These are phyloP conservation scores for Ranitomeya variabilis DNA, from an alignment of 2,113 vertebrate genomes.

Conservation along the genomic window DNA sequence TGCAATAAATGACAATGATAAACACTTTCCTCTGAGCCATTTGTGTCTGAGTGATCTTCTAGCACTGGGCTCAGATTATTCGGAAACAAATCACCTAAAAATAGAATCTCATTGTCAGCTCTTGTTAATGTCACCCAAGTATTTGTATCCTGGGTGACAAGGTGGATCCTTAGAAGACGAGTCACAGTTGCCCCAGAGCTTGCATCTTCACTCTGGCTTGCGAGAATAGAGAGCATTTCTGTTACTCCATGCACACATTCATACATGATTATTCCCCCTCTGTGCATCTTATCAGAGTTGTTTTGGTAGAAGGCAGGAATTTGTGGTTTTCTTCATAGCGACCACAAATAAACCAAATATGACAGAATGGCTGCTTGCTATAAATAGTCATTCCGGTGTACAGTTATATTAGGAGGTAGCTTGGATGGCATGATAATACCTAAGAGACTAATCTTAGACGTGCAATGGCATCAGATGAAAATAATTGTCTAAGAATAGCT, in stretches of 20 bases:
- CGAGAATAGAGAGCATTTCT: constrained; percentile 64
- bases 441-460: constrained; percentile 97
- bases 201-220: constrained; percentile 59
- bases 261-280: constrained; percentile 66
- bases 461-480: constrained; percentile 95
- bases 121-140: constrained; percentile 66
- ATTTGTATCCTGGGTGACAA: constrained; percentile 47
- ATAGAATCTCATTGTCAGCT: constrained; percentile 68
- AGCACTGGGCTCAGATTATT: constrained; percentile 65
- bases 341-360: constrained; percentile 87
- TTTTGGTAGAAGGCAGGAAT: constrained; percentile 82
- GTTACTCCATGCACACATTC: constrained; percentile 59
- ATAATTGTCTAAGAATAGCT: constrained; percentile 99
- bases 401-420: constrained; percentile 92
- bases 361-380: constrained; percentile 83
- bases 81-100: constrained; percentile 68
- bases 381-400: constrained; percentile 92
- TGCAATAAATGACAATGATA: background rate
- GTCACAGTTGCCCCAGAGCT: constrained; percentile 49
- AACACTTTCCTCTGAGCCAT: constrained; percentile 62
- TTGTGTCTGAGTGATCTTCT: constrained; percentile 65
- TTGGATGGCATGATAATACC: constrained; percentile 95
- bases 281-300: constrained; percentile 75
- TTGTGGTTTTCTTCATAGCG: constrained; percentile 79
- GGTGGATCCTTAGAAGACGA: constrained; percentile 57